A percentile compares a stretch with the other conserved stretches of the same genome.
Evolutionary conservation across 2,888 invertebrate species (phyloP).

Genomic region (Mylabris sibirica): DNA sequence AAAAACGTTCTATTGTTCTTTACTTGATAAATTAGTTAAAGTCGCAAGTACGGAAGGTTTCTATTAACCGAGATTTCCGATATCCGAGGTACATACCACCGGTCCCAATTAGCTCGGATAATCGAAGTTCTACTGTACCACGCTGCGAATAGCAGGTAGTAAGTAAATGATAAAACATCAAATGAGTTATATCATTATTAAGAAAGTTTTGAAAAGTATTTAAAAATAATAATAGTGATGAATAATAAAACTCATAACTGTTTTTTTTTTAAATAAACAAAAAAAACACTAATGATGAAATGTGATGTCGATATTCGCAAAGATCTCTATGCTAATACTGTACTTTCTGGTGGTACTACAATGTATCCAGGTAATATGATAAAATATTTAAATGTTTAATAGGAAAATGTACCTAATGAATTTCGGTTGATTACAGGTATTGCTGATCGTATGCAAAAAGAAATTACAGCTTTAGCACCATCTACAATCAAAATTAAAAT

Average conservation of each 20-base stretch:
- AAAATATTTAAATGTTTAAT: conserved; percentile 62
- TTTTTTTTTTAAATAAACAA: no score
- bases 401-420: background rate
- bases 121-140: no score
- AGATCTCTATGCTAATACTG: conserved; percentile 74
- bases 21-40: no score
- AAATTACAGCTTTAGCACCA: conserved; percentile 88
- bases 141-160: background rate
- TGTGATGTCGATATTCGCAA: conserved; percentile 76
- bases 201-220: background rate
- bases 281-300: conserved; percentile 64
- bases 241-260: background rate
- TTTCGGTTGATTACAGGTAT: conserved; percentile 61
- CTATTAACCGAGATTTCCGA: no score
- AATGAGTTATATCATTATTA: background rate
- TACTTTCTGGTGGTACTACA: conserved; percentile 69
- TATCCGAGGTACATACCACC: no score
- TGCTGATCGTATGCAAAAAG: conserved; percentile 90
- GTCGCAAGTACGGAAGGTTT: no score
- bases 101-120: no score
- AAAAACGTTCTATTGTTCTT: no score
- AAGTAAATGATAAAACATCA: background rate
- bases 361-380: conserved; percentile 79
- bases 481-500: conserved; percentile 95
- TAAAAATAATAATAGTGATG: no score